Evolutionary conservation across 2,797 vertebrate species (phyloP), one percentile per base, ranked within the genome.

Genomic region (Phataginus tricuspis): DNA sequence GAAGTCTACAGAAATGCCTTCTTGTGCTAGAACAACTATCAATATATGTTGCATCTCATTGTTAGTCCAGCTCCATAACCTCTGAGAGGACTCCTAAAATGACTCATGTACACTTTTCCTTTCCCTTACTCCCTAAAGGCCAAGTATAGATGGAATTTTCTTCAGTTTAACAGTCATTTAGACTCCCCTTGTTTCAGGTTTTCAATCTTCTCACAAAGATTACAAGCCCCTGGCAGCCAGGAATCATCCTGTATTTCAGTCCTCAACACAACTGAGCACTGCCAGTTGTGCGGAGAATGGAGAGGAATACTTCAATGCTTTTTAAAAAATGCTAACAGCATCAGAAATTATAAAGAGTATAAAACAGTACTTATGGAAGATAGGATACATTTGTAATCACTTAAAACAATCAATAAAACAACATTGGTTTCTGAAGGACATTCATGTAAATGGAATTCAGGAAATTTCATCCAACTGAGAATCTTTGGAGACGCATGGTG

Each of bases 401-500:
- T n/a, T 80, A 79, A 86, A 27, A 90, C 42, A 72, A 84, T 42
- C 31, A 34, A 63, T 72, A 91, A 84, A 79, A 69, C 37, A 74
- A 42, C 13, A 49, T 71, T 91, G 82, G 31, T 84, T 89, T 93
- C 74, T 37, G 27, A 42, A 55, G 45, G 12, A 90, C 64, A n/a
- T 61, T 55, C 9, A 59, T 87, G 37, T 45, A 68, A 95, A 64
- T 21, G 29, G 51, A 92, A 87, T 74, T 91, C 66, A 87, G 34
- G 45, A 11, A 61, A 66, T 78, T 95, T 95, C 66, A 57, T 19
- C 57, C 31, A 88, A 94, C 68, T 94, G 85, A 96, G 87, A 87
- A 77, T 82, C 91, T 71, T 37, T 94, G 34, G 37, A 79, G 69
- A 97, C 97, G 37, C 97, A 55, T 96, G 97, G 97, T 98, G 97